phyloP scores from a whole-genome alignment of 2,888 invertebrate genomes.

The Scelioninae gen. 1 region DNA sequence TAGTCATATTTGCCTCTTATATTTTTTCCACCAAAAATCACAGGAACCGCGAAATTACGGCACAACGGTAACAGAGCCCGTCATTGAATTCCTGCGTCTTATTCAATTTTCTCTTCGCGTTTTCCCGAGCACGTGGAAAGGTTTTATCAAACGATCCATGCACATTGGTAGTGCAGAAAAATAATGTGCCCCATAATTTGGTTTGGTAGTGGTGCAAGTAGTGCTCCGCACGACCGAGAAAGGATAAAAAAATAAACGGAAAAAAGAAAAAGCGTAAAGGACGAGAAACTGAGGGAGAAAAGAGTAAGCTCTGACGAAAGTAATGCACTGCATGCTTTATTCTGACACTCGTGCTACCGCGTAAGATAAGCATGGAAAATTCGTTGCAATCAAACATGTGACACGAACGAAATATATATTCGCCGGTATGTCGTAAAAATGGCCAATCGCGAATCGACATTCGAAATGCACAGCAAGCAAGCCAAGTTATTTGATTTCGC shows the following conservation, averaged over 20 bases:
- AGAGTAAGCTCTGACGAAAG: conserved; percentile 9
- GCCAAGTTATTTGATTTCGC: conserved; percentile 70
- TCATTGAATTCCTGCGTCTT: conserved; percentile 34
- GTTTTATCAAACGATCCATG: conserved; percentile 51
- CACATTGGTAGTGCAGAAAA: conserved; percentile 37
- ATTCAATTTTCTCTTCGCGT: conserved; percentile 44
- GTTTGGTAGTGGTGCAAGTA: conserved; percentile 43
- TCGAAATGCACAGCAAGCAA: conserved; percentile 57
- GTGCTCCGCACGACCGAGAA: conserved; percentile 2
- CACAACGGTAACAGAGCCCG: neutral
- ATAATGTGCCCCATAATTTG: conserved; percentile 55
- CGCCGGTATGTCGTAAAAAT: conserved; percentile 43
- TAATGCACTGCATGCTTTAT: conserved; percentile 56
- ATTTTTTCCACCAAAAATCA: conserved; percentile 18
- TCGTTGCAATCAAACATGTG: conserved; percentile 63
- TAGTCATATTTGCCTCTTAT: conserved; percentile 1
- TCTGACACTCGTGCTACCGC: conserved; percentile 41
- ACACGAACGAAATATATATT: conserved; percentile 63
- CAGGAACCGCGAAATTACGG: conserved; percentile 3
- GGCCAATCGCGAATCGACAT: conserved; percentile 65
- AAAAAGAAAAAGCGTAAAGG: conserved; percentile 8
- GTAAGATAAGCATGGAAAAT: conserved; percentile 60
- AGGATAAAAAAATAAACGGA: neutral
- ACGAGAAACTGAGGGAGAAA: conserved; percentile 15
- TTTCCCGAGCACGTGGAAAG: conserved; percentile 10